Conservation (phyloP, 2,888 invertebrate genomes). For the Dryobota labecula region DNA sequence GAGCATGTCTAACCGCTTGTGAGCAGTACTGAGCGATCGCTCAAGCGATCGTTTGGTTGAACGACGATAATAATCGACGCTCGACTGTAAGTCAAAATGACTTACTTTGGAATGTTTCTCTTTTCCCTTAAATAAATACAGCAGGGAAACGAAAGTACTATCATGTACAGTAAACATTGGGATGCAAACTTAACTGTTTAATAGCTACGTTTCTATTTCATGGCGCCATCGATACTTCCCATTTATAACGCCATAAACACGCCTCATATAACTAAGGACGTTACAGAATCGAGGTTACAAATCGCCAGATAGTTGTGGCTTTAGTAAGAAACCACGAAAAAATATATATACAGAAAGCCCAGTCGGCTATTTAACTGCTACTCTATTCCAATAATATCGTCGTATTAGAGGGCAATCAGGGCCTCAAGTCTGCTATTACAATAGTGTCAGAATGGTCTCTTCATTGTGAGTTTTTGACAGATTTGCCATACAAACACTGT, state of each 20-base stretch:
- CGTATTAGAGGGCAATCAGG: no score
- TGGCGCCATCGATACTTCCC: slow-evolving; percentile 36
- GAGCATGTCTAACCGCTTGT: no score
- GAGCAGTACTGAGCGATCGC: no score
- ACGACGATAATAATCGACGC: no score
- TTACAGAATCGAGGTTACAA: slow-evolving; percentile 34
- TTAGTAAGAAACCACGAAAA: not conserved
- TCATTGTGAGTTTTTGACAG: no score
- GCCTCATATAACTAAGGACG: slow-evolving; percentile 26
- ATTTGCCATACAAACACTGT: no score
- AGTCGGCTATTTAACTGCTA: not conserved
- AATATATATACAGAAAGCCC: not conserved
- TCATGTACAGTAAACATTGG: slow-evolving; percentile 32
- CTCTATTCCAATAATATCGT: not conserved
- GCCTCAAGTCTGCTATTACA: no score
- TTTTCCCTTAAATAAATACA: slow-evolving; percentile 19
- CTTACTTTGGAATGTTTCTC: not conserved
- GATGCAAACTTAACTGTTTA: slow-evolving; percentile 37
- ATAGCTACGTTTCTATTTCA: slow-evolving; percentile 37
- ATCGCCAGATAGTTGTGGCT: slow-evolving; percentile 23
- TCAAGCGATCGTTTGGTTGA: no score
- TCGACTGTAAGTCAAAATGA: not conserved
- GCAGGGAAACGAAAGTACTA: slow-evolving; percentile 10
- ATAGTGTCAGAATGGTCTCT: no score
- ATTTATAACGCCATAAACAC: slow-evolving; percentile 40